Conservation (phyloP, 2,797 vertebrate genomes). For the Amazonetta brasiliensis region DNA sequence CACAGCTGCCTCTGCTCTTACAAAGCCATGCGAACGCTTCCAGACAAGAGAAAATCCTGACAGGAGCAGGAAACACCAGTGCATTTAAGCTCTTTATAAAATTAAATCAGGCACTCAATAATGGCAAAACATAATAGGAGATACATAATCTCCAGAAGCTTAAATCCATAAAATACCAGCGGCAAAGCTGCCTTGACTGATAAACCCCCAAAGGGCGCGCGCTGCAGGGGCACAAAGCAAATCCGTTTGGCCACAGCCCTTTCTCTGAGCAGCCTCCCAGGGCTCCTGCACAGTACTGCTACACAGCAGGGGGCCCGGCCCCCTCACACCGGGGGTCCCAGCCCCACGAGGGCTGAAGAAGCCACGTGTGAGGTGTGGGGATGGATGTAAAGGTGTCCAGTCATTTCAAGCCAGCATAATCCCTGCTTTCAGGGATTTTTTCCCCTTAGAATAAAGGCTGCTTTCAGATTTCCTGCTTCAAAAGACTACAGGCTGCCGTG, state of each 20-base stretch:
- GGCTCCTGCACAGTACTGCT: rapidly evolving
- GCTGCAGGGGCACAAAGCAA: background rate
- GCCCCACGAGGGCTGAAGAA: background rate
- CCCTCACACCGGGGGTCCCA: background rate
- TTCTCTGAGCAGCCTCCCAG: background rate
- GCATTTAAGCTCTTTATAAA: slow-evolving; percentile 42
- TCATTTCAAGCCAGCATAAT: background rate
- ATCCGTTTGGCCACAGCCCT: background rate
- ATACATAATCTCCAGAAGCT: slow-evolving; percentile 16
- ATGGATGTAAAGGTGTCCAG: background rate
- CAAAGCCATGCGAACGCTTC: background rate
- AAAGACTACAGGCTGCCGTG: background rate
- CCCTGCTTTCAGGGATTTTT: background rate
- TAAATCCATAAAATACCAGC: slow-evolving; percentile 42
- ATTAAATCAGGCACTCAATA: slow-evolving; percentile 28
- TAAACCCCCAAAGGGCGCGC: background rate
- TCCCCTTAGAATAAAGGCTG: background rate
- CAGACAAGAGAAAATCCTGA: slow-evolving; percentile 15
- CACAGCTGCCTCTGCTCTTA: background rate
- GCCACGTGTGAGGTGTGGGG: background rate
- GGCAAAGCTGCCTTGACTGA: slow-evolving; percentile 29
- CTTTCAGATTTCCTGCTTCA: background rate
- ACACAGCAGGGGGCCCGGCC: rapidly evolving
- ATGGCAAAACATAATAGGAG: background rate
- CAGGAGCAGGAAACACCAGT: background rate